phyloP scores from a whole-genome alignment of 2,888 invertebrate species.

The Urechis unicinctus region DNA sequence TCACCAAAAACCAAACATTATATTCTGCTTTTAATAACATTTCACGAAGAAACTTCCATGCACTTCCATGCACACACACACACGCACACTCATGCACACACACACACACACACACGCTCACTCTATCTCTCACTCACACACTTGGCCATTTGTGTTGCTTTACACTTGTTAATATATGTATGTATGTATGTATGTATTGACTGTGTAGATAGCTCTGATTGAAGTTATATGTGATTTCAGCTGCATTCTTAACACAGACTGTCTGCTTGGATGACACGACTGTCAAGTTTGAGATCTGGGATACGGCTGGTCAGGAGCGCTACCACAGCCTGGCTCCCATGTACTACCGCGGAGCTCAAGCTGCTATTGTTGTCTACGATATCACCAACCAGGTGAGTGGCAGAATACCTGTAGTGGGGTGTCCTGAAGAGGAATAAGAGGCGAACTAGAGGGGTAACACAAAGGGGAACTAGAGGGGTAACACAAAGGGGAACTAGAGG shows the following conservation, averaged over 20 bases:
- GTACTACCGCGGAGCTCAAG: slow-evolving; percentile 68
- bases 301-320: slow-evolving; percentile 92
- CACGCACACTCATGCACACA: no score
- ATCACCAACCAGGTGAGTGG: slow-evolving; percentile 76
- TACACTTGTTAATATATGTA: background rate
- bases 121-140: no score
- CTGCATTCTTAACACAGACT: slow-evolving; percentile 99
- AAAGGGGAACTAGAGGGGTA: no score
- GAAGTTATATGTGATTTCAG: slow-evolving; percentile 49
- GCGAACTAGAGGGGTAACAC: no score
- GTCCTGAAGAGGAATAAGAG: no score
- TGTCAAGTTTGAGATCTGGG: slow-evolving; percentile 99
- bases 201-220: background rate
- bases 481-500: no score
- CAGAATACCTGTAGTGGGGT: no score
- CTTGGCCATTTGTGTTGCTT: background rate
- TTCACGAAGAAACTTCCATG: no score
- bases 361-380: slow-evolving; percentile 99
- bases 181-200: background rate
- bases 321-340: slow-evolving; percentile 99
- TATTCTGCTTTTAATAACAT: no score
- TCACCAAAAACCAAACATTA: no score
- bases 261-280: slow-evolving; percentile 98
- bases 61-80: no score
- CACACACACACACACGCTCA: no score